Evolutionary conservation across 2,113 vertebrate species (phyloP).

Genomic region (Labrus mixtus): DNA sequence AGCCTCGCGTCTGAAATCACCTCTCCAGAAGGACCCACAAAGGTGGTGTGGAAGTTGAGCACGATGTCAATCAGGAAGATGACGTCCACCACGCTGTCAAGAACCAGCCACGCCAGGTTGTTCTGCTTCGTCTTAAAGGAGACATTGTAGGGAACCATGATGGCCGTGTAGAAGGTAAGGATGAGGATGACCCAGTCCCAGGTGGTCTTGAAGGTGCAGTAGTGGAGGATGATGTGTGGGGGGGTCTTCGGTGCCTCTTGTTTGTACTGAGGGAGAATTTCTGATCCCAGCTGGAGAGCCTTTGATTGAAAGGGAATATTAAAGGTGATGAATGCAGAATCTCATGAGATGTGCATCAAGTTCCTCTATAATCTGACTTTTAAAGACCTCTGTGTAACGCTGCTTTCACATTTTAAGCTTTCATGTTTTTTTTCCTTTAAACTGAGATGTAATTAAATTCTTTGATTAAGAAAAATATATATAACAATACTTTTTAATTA

Average conservation of each 20-base stretch:
- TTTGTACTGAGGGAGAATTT: constrained; percentile 98
- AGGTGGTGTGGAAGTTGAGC: constrained; percentile 98
- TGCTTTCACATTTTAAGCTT: too few relatives aligned
- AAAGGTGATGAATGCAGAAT: neutral
- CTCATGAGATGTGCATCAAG: neutral
- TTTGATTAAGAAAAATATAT: too few relatives aligned
- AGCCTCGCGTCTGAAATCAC: constrained; percentile 97
- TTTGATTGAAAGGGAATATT: constrained; percentile 57
- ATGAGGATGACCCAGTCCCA: constrained; percentile 99
- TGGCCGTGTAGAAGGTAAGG: constrained; percentile 99
- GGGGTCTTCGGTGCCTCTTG: constrained; percentile 99
- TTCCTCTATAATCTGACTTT: too few relatives aligned
- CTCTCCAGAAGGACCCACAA: constrained; percentile 95
- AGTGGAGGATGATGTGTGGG: constrained; percentile 98
- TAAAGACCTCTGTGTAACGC: too few relatives aligned
- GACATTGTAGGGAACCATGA: constrained; percentile 99
- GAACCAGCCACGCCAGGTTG: constrained; percentile 95
- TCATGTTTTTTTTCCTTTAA: too few relatives aligned
- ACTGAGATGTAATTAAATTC: too few relatives aligned
- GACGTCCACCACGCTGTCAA: constrained; percentile 98
- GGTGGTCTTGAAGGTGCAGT: constrained; percentile 98
- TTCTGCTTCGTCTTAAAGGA: constrained; percentile 98
- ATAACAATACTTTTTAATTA: too few relatives aligned
- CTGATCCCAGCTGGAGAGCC: constrained; percentile 97
- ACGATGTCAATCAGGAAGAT: constrained; percentile 98